These are phyloP conservation scores for Megamerina dolium DNA, from an alignment of 2,888 invertebrate genomes.

Conservation along the genomic window DNA sequence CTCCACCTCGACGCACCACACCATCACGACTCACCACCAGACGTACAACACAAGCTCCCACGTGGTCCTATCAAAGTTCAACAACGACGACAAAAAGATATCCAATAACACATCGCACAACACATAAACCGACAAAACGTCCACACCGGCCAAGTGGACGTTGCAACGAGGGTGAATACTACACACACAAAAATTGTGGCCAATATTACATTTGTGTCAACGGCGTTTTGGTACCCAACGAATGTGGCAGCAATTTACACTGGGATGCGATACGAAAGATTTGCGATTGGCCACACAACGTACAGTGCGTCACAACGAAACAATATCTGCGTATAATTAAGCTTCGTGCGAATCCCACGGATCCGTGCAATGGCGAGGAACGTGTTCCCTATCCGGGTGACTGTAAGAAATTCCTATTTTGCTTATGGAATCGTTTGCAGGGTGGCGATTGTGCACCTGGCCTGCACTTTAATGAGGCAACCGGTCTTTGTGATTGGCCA, in stretches of 20 bases:
- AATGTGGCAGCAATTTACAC: constrained; percentile 70
- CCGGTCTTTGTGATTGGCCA: constrained; percentile 70
- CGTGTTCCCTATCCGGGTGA: constrained; percentile 62
- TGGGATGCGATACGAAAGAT: constrained; percentile 63
- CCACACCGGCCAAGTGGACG: constrained; percentile 24
- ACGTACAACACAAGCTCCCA: constrained; percentile 1
- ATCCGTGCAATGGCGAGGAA: constrained; percentile 58
- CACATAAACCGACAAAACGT: constrained; percentile 27
- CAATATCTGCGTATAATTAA: constrained; percentile 39
- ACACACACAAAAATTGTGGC: constrained; percentile 66
- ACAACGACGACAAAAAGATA: constrained; percentile 19
- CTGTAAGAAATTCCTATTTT: constrained; percentile 69
- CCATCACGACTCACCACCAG: neutral
- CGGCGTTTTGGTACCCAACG: constrained; percentile 61
- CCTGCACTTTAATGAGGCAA: constrained; percentile 66
- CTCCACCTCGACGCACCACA: neutral
- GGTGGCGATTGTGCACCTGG: constrained; percentile 66
- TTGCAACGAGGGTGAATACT: constrained; percentile 70
- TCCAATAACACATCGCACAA: constrained; percentile 20
- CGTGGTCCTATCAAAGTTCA: constrained; percentile 6
- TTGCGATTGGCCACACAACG: constrained; percentile 70
- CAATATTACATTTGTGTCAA: constrained; percentile 75
- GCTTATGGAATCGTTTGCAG: constrained; percentile 72
- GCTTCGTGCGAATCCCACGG: constrained; percentile 44
- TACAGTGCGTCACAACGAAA: constrained; percentile 54